Evolutionary conservation across 92 coral and sea anemone genomes (phyloP), one percentile per base, ranked within the genome.

Genomic region (Phenganax subtilis): DNA sequence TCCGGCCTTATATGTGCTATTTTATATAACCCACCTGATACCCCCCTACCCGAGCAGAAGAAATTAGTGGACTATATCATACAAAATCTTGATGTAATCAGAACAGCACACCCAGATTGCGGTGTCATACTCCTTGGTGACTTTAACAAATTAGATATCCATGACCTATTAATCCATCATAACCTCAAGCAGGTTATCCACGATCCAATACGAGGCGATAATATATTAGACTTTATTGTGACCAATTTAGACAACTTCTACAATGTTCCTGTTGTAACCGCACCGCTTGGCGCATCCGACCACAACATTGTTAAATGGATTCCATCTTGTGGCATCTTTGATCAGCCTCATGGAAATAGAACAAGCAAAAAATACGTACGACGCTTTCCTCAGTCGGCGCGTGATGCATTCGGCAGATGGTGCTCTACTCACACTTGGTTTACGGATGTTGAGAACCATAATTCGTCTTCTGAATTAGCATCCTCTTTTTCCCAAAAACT

Each of bases 371-470:
- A 29, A 8, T 12, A 27, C 15, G 68, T 76, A 16, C 77, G 82
- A n/a, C 57, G 86, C 54, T 84, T 17, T 30, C 59, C 82, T 15
- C 65, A 53, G 44, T 63, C 81, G 7, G 52, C 57, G 44, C 16
- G 67, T 75, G 59, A 75, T 0, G 76, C 51, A 12, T 84, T 84
- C 29, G 86, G 77, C 31, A 53, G 86, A 37, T 84, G 82, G 86
- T 25, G 60, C 30, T 53, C n/a, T 10, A 51, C 27, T 11, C 82
- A 84, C 12, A 56, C 51, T 55, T 88, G 88, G 85, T 66, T 64
- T 37, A 55, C 63, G 31, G 83, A 84, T n/a, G 56, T 75, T 20
- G 81, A 70, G 9, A 53, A 77, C 57, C 47, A 57, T 47, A 56
- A 74, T 7, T 20, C 85, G 6, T 84, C 51, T 68, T 80, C 85